A percentile compares a stretch with the other conserved stretches of the same genome.
Conservation (phyloP, 2,888 invertebrate species). For the Myathropa florea region DNA sequence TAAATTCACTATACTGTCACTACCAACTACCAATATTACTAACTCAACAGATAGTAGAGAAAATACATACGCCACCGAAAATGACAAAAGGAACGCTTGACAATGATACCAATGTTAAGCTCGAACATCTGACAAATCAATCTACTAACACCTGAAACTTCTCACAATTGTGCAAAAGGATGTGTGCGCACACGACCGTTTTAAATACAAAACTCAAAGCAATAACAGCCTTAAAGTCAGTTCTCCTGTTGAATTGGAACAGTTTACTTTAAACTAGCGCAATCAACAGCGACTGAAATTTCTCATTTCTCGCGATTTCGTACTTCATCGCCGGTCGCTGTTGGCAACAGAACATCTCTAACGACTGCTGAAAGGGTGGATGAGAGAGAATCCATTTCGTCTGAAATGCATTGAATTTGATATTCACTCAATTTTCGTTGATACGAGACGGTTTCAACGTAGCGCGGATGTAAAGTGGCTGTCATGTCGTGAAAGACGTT, state of each 20-base stretch:
- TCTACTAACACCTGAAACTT: too few species aligned
- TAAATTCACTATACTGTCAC: too few species aligned
- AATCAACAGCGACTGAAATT: background rate
- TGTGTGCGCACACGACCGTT: background rate
- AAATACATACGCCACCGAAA: too few species aligned
- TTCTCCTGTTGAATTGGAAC: background rate
- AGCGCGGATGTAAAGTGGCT: background rate
- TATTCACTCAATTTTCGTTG: conserved; percentile 21
- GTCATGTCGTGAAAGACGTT: background rate
- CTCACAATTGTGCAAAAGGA: too few species aligned
- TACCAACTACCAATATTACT: too few species aligned
- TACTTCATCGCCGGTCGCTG: background rate
- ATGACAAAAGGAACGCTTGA: too few species aligned
- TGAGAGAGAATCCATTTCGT: background rate
- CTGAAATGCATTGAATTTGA: conserved; percentile 11
- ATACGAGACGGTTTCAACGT: background rate
- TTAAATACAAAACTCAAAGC: background rate
- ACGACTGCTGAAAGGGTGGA: background rate
- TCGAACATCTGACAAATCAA: too few species aligned
- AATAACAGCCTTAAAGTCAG: background rate
- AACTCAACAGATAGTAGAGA: too few species aligned
- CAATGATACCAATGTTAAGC: too few species aligned
- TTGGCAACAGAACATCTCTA: background rate
- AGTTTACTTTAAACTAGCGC: background rate
- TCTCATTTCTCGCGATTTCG: background rate